Evolutionary conservation across 1,140 invertebrate species (phyloP), one percentile per base, ranked within the genome.

Genomic region (Drosophila hydei): DNA sequence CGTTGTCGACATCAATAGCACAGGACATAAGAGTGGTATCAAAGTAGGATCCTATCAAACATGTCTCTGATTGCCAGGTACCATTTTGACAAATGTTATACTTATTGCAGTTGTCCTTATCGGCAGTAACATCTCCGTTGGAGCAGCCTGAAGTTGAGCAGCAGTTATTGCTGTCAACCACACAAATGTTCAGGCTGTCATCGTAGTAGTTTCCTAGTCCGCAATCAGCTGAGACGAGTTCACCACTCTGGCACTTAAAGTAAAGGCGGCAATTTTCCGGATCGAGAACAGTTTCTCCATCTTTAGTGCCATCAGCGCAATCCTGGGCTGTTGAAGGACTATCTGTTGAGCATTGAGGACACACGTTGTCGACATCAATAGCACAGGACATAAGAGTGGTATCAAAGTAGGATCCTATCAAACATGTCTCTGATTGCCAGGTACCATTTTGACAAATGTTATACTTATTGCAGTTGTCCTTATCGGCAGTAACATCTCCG

Each of bases 171-270:
- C 7, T 25, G 14, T 88, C 84, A 1, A 7, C 1, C 8, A 36
- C 8, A 19, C 83, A 88, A 1, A 33, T 23, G 0, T 11, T 18
- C 0, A 60, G 6, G 0, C 0, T 45, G 7, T 12, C 0, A 23
- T 88, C 50, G 16, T 83, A 88, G 12, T 52, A 60, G 19, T 83
- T 88, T 14, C 72, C 79, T 7, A 19, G 63, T 3, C 36, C 48
- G 33, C 83, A 88, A 48, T 88, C 78, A 6, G 59, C 83, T 62
- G 38, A 8, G 5, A 16, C 38, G 7, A 42, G 3, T 1, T 42
- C 5, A 3, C 16, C 38, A 7, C 16, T 8, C n/a, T 14, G 0
- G 38, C 38, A 42, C 4, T 16, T 56, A 1, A 38, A 58, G 27
- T 60, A 88, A 11, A 43, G 21, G 6, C 78, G 72, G 25, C 83